Percentiles rank a stretch among this genome's conserved stretches.
phyloP scores from a whole-genome alignment of 2,888 invertebrate species.

The Cephalotes varians region DNA sequence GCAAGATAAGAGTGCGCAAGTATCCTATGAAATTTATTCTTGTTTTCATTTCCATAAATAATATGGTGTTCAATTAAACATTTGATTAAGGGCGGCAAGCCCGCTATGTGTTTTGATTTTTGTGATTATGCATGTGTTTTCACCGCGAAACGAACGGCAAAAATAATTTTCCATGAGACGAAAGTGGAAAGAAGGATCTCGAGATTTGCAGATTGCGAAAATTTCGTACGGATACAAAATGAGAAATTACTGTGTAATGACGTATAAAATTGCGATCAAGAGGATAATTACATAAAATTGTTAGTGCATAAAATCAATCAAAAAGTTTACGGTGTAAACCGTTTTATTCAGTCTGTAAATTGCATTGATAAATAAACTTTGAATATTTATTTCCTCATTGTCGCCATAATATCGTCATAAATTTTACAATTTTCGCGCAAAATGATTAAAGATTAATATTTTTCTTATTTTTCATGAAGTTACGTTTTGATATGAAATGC shows the following conservation, averaged over 20 bases:
- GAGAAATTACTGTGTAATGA: conserved; percentile 50
- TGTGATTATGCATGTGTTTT: conserved; percentile 40
- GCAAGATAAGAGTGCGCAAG: conserved; percentile 17
- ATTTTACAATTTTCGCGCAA: not conserved
- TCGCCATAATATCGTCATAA: not conserved
- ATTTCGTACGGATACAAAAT: conserved; percentile 49
- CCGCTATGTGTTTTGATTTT: conserved; percentile 68
- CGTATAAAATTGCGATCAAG: not conserved
- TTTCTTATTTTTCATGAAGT: not conserved
- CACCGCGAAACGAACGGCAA: conserved; percentile 49
- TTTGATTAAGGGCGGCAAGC: conserved; percentile 66
- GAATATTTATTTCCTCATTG: not conserved
- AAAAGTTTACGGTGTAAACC: not conserved
- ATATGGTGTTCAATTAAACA: conserved; percentile 74
- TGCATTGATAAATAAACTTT: conserved; percentile 17
- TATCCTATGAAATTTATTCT: conserved; percentile 66
- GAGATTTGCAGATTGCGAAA: conserved; percentile 58
- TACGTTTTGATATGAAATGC: not conserved
- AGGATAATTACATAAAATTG: no score
- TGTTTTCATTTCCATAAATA: conserved; percentile 66
- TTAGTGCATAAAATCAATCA: conserved; percentile 13
- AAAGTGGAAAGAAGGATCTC: conserved; percentile 34
- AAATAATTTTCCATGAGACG: conserved; percentile 58
- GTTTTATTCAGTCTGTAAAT: no score
- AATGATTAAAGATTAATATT: not conserved